phyloP scores from a whole-genome alignment of 2,888 invertebrate genomes.

The Lucinisca nassula region DNA sequence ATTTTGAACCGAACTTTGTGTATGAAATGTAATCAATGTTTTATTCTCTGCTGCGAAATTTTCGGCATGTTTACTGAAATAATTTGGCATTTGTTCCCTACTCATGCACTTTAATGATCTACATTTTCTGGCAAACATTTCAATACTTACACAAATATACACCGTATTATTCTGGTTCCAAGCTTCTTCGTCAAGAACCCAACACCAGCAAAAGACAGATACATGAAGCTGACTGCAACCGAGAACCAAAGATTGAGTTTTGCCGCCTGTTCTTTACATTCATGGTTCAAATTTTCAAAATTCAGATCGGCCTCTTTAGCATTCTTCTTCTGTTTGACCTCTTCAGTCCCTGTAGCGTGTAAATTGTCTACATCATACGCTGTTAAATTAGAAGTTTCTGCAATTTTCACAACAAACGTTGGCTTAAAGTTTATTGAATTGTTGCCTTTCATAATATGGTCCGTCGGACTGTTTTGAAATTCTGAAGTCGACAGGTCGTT shows the following conservation, averaged over 20 bases:
- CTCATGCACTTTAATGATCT: not conserved
- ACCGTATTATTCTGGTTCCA: constrained; percentile 52
- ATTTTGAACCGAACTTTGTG: too few relatives aligned
- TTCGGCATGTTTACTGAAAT: too few relatives aligned
- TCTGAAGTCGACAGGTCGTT: not conserved
- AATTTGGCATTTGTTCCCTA: not conserved
- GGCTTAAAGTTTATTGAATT: too few relatives aligned
- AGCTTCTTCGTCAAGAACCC: constrained; percentile 54
- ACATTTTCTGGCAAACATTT: not conserved
- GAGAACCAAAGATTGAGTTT: constrained; percentile 66
- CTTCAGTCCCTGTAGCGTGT: too few relatives aligned
- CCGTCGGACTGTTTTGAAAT: not conserved
- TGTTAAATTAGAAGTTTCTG: too few relatives aligned
- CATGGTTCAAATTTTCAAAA: not conserved
- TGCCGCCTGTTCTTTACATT: constrained; percentile 57
- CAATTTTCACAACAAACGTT: too few relatives aligned
- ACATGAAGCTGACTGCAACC: constrained; percentile 65
- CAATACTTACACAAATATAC: constrained; percentile 62
- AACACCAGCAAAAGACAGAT: constrained; percentile 56
- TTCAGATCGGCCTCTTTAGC: not conserved
- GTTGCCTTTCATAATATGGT: too few relatives aligned
- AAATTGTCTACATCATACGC: too few relatives aligned
- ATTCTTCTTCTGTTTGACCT: too few relatives aligned
- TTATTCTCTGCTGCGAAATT: too few relatives aligned
- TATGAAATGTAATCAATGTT: too few relatives aligned